These are phyloP conservation scores for Maconellicoccus hirsutus DNA, from an alignment of 1,140 invertebrate genomes.

Conservation along the genomic window DNA sequence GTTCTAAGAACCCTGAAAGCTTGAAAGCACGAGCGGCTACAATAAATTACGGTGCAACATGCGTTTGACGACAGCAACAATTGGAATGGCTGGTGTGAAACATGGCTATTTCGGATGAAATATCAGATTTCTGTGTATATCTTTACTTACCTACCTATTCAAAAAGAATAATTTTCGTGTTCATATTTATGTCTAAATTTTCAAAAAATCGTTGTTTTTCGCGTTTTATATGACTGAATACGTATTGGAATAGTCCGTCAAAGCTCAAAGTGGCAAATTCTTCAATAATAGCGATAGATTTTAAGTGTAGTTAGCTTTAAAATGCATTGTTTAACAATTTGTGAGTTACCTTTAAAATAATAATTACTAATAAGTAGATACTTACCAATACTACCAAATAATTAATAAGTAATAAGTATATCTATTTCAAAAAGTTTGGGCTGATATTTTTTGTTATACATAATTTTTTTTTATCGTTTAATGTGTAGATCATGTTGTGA, in stretches of 20 bases:
- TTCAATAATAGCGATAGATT: neutral
- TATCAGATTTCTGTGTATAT: neutral
- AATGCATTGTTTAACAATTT: neutral
- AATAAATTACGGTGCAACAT: conserved; percentile 9
- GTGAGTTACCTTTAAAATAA: neutral
- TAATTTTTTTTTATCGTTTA: no score
- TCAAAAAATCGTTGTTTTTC: neutral
- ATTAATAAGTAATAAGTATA: no score
- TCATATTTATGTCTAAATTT: neutral
- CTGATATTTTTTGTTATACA: no score
- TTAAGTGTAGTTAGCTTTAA: neutral
- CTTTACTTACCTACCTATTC: neutral
- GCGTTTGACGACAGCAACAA: conserved; percentile 11
- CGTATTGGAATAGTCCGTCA: neutral
- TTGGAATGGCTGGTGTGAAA: conserved; percentile 10
- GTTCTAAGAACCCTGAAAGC: neutral
- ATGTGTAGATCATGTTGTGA: no score
- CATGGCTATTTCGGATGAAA: neutral
- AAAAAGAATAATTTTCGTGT: neutral
- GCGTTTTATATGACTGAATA: neutral
- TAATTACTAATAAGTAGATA: neutral
- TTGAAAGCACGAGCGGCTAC: neutral
- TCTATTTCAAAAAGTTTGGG: no score
- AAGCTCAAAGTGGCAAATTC: neutral
- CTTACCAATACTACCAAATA: no score